A percentile compares a stretch with the other conserved stretches of the same genome.
These are phyloP conservation scores for Gila robusta DNA, from an alignment of 2,797 vertebrate species.

Conservation along the genomic window DNA sequence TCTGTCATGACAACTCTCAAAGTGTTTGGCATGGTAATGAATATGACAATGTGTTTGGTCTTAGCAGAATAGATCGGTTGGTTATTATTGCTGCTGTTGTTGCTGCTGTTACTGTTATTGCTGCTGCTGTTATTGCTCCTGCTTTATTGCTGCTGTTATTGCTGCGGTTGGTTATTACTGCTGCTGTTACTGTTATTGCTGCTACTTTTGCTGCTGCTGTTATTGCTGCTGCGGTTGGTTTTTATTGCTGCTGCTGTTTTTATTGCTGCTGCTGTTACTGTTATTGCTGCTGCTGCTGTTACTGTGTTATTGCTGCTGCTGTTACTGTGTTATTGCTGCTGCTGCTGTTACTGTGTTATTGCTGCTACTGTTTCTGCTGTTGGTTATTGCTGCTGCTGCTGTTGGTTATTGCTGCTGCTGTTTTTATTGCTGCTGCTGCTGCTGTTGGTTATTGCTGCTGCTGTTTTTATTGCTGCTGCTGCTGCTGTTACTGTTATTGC, in stretches of 20 bases:
- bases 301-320: fast-evolving
- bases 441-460: too few species aligned
- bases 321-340: too few species aligned
- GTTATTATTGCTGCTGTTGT: background rate
- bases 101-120: background rate
- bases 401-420: too few species aligned
- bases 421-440: background rate
- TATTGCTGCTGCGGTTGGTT: too few species aligned
- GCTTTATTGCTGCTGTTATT: background rate
- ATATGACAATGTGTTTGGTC: background rate
- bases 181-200: background rate
- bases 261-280: fast-evolving
- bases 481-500: too few species aligned
- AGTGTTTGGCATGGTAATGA: background rate
- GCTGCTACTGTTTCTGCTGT: fast-evolving
- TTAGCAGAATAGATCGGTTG: background rate
- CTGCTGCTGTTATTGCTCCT: fast-evolving
- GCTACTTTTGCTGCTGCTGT: fast-evolving
- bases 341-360: fast-evolving
- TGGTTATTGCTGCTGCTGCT: too few species aligned
- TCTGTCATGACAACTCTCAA: background rate
- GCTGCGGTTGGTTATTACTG: fast-evolving
- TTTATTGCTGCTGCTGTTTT: fast-evolving
- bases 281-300: too few species aligned
- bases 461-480: background rate